Conservation (phyloP, 1,140 invertebrate genomes). For the Andrena cerasifolii region DNA sequence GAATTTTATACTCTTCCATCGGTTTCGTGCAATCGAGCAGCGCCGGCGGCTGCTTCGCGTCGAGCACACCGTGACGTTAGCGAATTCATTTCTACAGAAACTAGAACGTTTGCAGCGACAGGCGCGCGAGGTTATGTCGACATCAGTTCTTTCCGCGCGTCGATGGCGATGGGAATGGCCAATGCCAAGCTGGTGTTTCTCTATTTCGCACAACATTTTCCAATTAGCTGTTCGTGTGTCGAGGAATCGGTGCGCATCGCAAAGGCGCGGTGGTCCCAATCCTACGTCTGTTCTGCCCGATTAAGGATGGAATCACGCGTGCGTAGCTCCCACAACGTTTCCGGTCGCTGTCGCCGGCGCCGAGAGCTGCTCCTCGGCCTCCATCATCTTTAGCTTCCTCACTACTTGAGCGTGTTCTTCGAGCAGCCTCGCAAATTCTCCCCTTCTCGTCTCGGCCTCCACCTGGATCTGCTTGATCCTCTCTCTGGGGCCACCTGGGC, state of each 20-base stretch:
- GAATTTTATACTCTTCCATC: background rate
- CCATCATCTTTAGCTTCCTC: conserved; percentile 78
- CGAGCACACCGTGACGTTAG: background rate
- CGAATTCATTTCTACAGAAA: background rate
- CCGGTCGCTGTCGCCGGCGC: too few species aligned
- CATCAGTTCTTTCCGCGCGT: background rate
- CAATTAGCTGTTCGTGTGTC: background rate
- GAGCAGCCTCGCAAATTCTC: conserved; percentile 80
- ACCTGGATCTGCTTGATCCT: conserved; percentile 77
- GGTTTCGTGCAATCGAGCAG: background rate
- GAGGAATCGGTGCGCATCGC: conserved; percentile 11
- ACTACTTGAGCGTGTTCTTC: conserved; percentile 82
- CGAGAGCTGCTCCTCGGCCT: conserved; percentile 73
- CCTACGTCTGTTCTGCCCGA: conserved; percentile 29
- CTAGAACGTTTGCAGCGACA: background rate
- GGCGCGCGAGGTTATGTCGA: background rate
- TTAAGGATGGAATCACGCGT: conserved; percentile 68
- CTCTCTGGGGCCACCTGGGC: conserved; percentile 69
- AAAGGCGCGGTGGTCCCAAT: conserved; percentile 58
- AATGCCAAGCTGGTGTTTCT: background rate
- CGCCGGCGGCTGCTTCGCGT: too few species aligned
- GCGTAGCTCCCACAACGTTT: conserved; percentile 67
- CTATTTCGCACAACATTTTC: background rate
- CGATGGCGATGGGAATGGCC: background rate
- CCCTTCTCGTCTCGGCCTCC: conserved; percentile 80